phyloP scores from a whole-genome alignment of 2,113 vertebrate species.

The Falcunculus frontatus region DNA sequence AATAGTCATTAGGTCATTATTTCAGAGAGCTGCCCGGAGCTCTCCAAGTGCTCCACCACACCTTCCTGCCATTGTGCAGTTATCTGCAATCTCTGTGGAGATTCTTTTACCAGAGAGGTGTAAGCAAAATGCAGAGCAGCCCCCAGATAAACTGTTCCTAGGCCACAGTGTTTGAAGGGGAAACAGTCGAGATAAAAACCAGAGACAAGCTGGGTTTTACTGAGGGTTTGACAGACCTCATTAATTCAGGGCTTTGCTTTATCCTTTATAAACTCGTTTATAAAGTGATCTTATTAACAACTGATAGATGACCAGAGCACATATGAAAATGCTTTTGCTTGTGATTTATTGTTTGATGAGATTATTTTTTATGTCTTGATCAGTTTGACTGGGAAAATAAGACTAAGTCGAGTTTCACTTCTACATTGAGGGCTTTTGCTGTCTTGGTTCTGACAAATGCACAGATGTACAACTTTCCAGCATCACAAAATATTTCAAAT shows the following conservation, averaged over 20 bases:
- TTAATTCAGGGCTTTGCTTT: background rate
- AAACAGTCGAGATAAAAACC: background rate
- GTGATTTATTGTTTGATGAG: background rate
- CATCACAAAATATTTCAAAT: background rate
- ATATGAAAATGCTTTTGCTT: background rate
- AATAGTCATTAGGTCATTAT: background rate
- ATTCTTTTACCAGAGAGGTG: background rate
- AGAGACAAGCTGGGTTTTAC: background rate
- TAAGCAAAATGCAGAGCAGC: background rate
- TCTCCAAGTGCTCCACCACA: background rate
- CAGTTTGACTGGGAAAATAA: background rate
- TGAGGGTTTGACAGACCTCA: background rate
- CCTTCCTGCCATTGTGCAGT: background rate
- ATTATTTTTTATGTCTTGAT: background rate
- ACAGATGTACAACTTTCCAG: background rate
- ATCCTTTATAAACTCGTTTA: background rate
- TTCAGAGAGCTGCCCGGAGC: background rate
- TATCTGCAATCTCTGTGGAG: background rate
- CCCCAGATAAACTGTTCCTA: background rate
- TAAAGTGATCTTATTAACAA: background rate
- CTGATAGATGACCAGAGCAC: background rate
- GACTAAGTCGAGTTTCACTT: background rate
- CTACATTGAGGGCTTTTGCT: background rate
- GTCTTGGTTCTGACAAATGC: background rate
- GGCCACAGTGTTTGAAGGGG: background rate